Evolutionary conservation across 2,113 vertebrate species (phyloP).

Genomic region (Pycnonotus jocosus): DNA sequence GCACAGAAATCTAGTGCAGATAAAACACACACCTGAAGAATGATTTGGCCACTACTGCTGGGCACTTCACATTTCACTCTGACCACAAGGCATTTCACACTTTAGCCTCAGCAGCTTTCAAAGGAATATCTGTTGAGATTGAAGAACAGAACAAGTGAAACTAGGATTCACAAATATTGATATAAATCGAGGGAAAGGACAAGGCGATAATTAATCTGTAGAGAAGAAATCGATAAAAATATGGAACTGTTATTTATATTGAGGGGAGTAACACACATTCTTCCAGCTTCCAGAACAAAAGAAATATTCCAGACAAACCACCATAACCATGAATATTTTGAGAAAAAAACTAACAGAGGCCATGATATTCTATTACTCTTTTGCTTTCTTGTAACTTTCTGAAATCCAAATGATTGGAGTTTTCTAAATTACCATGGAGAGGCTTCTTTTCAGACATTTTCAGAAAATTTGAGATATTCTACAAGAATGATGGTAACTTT

Average conservation of each 20-base stretch:
- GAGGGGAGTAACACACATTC: not conserved
- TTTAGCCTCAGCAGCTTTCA: not conserved
- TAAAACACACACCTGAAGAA: not conserved
- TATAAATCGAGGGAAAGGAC: not conserved
- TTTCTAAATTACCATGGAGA: not conserved
- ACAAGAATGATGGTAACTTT: not conserved
- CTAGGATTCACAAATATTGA: not conserved
- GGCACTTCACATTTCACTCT: not conserved
- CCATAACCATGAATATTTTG: not conserved
- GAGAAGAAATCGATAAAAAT: conserved; percentile 46
- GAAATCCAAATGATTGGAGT: not conserved
- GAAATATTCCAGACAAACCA: not conserved
- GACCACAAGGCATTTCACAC: rapidly evolving
- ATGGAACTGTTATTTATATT: not conserved
- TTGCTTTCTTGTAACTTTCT: not conserved
- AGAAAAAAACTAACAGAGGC: not conserved
- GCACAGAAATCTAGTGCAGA: not conserved
- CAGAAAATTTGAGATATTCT: not conserved
- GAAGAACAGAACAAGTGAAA: not conserved
- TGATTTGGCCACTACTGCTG: not conserved
- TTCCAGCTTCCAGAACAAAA: conserved; percentile 9
- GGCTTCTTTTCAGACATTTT: not conserved
- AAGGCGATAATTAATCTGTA: not conserved
- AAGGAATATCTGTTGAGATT: not conserved
- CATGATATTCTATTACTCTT: not conserved